A percentile compares a stretch with the other conserved stretches of the same genome.
phyloP scores from a whole-genome alignment of 2,113 vertebrate genomes.

The Pelobates fuscus region DNA sequence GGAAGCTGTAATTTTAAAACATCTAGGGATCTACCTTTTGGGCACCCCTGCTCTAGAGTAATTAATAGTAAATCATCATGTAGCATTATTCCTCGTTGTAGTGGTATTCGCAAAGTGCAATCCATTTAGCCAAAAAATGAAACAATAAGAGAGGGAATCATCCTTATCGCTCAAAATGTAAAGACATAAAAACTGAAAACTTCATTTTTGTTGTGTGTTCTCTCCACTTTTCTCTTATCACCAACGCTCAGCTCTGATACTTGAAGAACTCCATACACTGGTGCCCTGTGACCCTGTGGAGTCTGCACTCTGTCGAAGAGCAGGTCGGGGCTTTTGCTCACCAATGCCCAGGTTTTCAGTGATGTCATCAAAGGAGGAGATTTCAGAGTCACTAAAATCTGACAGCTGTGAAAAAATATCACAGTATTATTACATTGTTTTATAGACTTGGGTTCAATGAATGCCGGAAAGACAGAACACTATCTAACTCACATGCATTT shows the following conservation, averaged over 20 bases:
- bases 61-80: too few species aligned
- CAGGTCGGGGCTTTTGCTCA: constrained; percentile 34
- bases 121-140: too few species aligned
- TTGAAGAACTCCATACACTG: constrained; percentile 57
- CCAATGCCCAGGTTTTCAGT: constrained; percentile 46
- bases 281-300: constrained; percentile 44
- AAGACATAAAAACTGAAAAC: too few species aligned
- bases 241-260: constrained; percentile 54
- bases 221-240: constrained; percentile 34
- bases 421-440: neutral
- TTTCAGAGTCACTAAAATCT: constrained; percentile 63
- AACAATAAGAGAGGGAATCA: too few species aligned
- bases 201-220: neutral
- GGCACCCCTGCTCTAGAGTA: too few species aligned
- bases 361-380: constrained; percentile 65
- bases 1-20: too few species aligned
- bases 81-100: too few species aligned
- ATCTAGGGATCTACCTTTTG: too few species aligned
- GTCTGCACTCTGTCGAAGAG: constrained; percentile 44
- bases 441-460: too few species aligned
- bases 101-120: too few species aligned
- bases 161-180: too few species aligned
- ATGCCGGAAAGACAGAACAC: too few species aligned
- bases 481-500: constrained; percentile 49
- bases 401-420: constrained; percentile 44